Percentiles rank a stretch among this genome's conserved stretches.
Conservation (phyloP, 2,888 invertebrate genomes). For the Biston stratarius region DNA sequence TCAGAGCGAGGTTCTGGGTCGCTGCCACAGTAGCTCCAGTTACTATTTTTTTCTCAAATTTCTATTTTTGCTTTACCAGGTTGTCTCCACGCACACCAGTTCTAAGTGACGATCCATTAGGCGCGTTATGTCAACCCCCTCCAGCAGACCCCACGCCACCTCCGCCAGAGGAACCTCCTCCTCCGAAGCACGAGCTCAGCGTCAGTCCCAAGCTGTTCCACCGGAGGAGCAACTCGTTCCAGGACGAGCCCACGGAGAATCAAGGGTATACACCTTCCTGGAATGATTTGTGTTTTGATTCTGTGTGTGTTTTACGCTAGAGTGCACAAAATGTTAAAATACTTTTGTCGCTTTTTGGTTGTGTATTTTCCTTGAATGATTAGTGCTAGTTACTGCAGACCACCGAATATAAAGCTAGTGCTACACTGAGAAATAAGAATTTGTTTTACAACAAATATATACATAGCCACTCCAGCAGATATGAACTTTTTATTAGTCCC, state of each 20-base stretch:
- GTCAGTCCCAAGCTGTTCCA: conserved; percentile 90
- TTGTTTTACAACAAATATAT: too few relatives aligned
- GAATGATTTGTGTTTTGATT: conserved; percentile 35
- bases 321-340: too few relatives aligned
- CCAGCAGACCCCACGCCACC: conserved; percentile 44
- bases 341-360: too few relatives aligned
- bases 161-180: conserved; percentile 54
- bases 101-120: conserved; percentile 96
- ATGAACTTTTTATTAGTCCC: too few relatives aligned
- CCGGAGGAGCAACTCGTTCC: conserved; percentile 80
- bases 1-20: too few relatives aligned
- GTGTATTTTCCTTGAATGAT: conserved; percentile 60
- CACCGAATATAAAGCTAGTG: too few relatives aligned
- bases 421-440: too few relatives aligned
- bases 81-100: conserved; percentile 93
- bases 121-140: conserved; percentile 87
- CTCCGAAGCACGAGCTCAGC: conserved; percentile 80
- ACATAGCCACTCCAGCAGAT: too few relatives aligned
- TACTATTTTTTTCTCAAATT: too few relatives aligned
- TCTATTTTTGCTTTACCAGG: conserved; percentile 66
- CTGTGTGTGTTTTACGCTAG: not conserved
- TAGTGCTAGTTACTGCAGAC: too few relatives aligned
- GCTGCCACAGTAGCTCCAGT: too few relatives aligned
- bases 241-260: conserved; percentile 82
- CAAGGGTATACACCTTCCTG: conserved; percentile 78